phyloP scores from a whole-genome alignment of 1,140 invertebrate genomes.

The Leptonema lineaticorne region DNA sequence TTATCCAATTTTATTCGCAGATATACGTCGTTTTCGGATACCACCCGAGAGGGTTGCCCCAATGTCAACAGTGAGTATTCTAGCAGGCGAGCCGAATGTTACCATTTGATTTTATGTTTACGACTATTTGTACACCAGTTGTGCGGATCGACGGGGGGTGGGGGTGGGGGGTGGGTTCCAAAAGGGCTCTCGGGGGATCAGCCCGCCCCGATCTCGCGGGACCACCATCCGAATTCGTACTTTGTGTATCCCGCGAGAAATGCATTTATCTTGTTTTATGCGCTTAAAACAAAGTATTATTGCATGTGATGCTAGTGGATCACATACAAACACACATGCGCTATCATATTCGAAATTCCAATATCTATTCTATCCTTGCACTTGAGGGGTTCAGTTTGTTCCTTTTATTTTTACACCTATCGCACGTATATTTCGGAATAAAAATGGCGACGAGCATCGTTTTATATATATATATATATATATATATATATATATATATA shows the following conservation, averaged over 20 bases:
- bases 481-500: too few relatives aligned
- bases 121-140: conserved; percentile 15
- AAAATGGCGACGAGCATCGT: too few relatives aligned
- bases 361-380: too few relatives aligned
- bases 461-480: too few relatives aligned
- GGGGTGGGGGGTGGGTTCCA: background rate
- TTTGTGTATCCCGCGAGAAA: conserved; percentile 27
- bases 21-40: too few relatives aligned
- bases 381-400: too few relatives aligned
- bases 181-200: background rate
- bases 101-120: conserved; percentile 25
- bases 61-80: background rate
- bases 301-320: background rate
- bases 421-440: too few relatives aligned
- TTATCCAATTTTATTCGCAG: too few relatives aligned
- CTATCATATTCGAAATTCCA: too few relatives aligned
- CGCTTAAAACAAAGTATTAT: conserved; percentile 29
- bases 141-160: background rate
- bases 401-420: too few relatives aligned
- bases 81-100: conserved; percentile 1
- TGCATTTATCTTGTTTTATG: conserved; percentile 33
- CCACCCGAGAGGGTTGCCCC: too few relatives aligned
- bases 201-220: conserved; percentile 1
- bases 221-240: conserved; percentile 6
- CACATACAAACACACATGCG: too few relatives aligned